Base-by-base conservation (phyloP, 2,797 vertebrate genomes). In the Melopsittacus undulatus region DNA sequence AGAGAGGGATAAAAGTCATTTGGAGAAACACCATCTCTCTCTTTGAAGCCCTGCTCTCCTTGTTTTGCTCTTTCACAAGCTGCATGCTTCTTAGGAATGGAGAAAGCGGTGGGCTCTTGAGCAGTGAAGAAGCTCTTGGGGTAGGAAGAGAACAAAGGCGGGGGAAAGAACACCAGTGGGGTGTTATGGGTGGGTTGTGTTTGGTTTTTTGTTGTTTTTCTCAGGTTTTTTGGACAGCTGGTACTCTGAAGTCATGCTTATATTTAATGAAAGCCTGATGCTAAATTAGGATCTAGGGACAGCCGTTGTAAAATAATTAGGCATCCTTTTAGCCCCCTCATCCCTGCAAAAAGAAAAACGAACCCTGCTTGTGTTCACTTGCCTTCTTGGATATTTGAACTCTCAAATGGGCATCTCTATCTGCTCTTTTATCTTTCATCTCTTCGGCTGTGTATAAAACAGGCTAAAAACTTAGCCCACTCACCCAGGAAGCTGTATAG, bases 181-280 rank as follows among this genome's bases (percentile, higher is more conserved):
- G 89, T 84, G 74, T 64, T 84, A 91, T 89, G 95, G 61, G 93
- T 91, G 87, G 93, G 81, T 19, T 94, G 91, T 90, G 63, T 87
- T 94, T 92, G 63, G 48, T 10, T 22, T 87, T 91, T 89, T 75
- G 74, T 88, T 92, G 83, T 32, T 32, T 22, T 30, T 52, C 27
- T 40, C 59, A 38, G 26, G 7, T 62, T 87, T 73, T 62, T 68
- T 85, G 66, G 56, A 90, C 94, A 96, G 95, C 90, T 94, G 95
- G 89, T 91, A 20, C 76, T 88, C 76, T 94, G 91, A 94, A 96
- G 92, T 87, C 87, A 94, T 92, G 84, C 94, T 95, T 92, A 86
- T 73, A 92, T 95, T 88, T 92, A 92, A 88, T 92, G 51, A 92
- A 82, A 79, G 80, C 70, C 76, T 43, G 64, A 64, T 89, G 74